Evolutionary conservation across 2,888 invertebrate species (phyloP), one percentile per base, ranked within the genome.

Genomic region (Agriopis leucophaearia): DNA sequence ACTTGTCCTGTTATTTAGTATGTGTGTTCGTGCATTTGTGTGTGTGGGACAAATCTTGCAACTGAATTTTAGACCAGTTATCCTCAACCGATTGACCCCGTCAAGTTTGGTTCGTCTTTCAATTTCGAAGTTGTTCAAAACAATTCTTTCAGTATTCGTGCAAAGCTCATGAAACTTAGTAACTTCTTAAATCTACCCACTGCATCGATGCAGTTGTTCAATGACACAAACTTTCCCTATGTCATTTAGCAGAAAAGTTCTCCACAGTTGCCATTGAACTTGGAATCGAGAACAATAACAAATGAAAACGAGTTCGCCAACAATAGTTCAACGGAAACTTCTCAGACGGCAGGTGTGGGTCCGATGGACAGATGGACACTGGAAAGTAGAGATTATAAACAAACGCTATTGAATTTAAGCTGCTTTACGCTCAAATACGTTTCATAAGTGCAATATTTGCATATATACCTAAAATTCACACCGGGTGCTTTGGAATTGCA

Each of bases 211-310:
- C 45, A 47, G 13, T 66, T 50, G 9, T 44, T 16, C 38, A 55
- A 64, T 38, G 55, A 52, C 55, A 40, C 51, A 70, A 71, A 72
- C 62, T 66, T 71, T 45, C 59, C 74, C 77, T 81, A 79, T 77
- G 78, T 82, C 79, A 78, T 81, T 81, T 76, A 69, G 68, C 74
- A 75, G 71, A 74, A 69, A 73, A 76, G 76, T 77, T 78, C 68
- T 18, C 48, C 36, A 70, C 78, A 76, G 71, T 77, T 75, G 78
- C 81, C 80, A 81, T 83, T 85, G 83, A 91, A 92, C 86, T 92
- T 91, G 81, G 84, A 84, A 92, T 92, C 81, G 88, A 89, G 92
- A 91, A 91, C 91, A 92, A 91, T 92, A 92, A 91, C 88, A 91
- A 85, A 88, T 83, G 82, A 79, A 87, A 91, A 91, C 90, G 89